A percentile compares a stretch with the other conserved stretches of the same genome.
phyloP scores from a whole-genome alignment of 2,888 invertebrate species.

The Gerris lacustris region DNA sequence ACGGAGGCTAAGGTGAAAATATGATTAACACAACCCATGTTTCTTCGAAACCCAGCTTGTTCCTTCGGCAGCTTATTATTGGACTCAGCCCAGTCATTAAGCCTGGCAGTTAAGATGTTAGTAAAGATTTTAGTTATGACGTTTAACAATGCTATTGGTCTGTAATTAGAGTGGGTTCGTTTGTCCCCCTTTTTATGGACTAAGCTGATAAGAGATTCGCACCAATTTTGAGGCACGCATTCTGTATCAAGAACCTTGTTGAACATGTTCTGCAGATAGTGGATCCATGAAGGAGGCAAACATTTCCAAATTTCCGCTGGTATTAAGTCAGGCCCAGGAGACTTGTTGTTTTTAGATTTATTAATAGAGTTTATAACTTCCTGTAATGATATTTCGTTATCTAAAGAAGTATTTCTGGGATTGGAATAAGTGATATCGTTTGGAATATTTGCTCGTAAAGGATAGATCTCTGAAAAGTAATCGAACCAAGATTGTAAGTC shows the following conservation, averaged over 20 bases:
- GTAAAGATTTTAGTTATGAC: conserved; percentile 11
- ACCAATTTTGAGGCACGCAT: conserved; percentile 8
- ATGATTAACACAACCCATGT: conserved; percentile 8
- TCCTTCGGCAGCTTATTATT: conserved; percentile 3
- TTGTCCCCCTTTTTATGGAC: conserved; percentile 14
- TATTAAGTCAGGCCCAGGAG: conserved; percentile 13
- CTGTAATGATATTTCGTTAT: no score
- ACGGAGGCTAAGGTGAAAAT: conserved; percentile 10
- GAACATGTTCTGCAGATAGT: neutral
- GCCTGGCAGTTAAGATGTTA: neutral
- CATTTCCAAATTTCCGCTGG: conserved; percentile 6
- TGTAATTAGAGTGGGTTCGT: conserved; percentile 2
- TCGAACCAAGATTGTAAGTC: no score
- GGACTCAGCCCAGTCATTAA: conserved; percentile 6
- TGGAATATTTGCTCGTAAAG: no score
- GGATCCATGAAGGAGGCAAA: conserved; percentile 8
- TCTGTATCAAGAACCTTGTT: conserved; percentile 13
- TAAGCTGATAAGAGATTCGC: neutral
- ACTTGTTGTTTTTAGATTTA: neutral
- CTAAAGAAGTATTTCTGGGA: no score
- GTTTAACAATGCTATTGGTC: conserved; percentile 13
- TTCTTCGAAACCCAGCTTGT: conserved; percentile 15
- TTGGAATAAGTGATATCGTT: no score
- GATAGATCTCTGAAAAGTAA: no score
- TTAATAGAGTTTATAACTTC: neutral